Base-by-base conservation (phyloP, 2,113 vertebrate species). In the Prochilodus magdalenae region DNA sequence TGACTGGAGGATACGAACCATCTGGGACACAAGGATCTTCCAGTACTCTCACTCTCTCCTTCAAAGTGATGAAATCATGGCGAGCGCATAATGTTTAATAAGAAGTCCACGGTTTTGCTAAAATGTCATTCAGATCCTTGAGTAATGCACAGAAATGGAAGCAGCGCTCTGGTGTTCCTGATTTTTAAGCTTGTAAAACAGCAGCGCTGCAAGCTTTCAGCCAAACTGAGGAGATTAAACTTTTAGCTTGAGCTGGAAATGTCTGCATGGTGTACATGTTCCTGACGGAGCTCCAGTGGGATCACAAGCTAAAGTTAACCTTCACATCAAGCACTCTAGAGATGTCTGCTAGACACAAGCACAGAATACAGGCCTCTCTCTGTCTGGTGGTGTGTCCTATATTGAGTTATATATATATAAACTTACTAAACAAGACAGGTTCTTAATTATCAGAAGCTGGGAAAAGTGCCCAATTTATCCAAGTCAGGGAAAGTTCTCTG, bases 1-100 rank as follows among this genome's bases (percentile, higher is more conserved):
- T 85, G 75, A 86, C 90, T 76, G 78, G 86, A 87, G 90, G 89
- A 85, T 22, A 79, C 65, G 27, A 65, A 78, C 89, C 91, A 90
- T 92, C 91, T 93, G 91, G 84, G 88, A 83, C 60, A 74, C 63
- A 77, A 40, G 86, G 85, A 83, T 79, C 67, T 57, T 78, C 57
- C 44, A 24, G 83, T 49, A 55, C 55, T 49, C 67, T 71, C 15
- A 1, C 40, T 53, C 59, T 33, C 73, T 84, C 62, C 29, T 14
- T 13, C 20, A 26, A 60, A 44, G 66, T 44, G 33, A 70, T n/a
- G 36, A 40, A 70, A 70, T 40, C 36, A 44, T 33, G 27, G 1
- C 11, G 20, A 69, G 36, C n/a, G 66, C 66, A 44, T 70, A 40
- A 70, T 44, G 11, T 67, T 40, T n/a, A 44, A 44, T 44, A 44